Evolutionary conservation across 1,140 invertebrate species (phyloP).

Genomic region (Acromyrmex echinatior): DNA sequence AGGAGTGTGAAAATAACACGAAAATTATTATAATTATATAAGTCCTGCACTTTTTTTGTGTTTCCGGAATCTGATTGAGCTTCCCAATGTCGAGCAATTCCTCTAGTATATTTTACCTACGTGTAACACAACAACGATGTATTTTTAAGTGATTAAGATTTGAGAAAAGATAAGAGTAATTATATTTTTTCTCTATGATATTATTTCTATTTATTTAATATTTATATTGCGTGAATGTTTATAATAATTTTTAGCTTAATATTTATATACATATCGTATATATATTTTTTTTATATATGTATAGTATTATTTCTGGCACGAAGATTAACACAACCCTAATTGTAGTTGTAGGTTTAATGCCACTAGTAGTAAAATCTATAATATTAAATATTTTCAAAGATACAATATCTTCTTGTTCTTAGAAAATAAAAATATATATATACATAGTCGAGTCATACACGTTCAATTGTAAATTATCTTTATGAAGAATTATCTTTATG

Average conservation of each 20-base stretch:
- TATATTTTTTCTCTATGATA: slow-evolving; percentile 23
- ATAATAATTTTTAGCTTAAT: slow-evolving; percentile 34
- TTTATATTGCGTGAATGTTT: slow-evolving; percentile 20
- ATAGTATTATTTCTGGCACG: slow-evolving; percentile 14
- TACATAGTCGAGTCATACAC: slow-evolving; percentile 59
- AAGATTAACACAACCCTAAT: slow-evolving; percentile 62
- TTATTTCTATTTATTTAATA: slow-evolving; percentile 43
- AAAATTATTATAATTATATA: slow-evolving; percentile 26
- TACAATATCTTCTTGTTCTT: slow-evolving; percentile 52
- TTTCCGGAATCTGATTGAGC: slow-evolving; percentile 39
- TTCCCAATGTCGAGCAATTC: slow-evolving; percentile 47
- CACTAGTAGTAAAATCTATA: slow-evolving; percentile 56
- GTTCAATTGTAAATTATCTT: slow-evolving; percentile 75
- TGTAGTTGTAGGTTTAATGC: slow-evolving; percentile 41
- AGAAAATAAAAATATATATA: slow-evolving; percentile 50
- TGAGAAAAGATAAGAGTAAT: not conserved
- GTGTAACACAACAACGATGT: slow-evolving; percentile 49
- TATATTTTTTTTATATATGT: not conserved
- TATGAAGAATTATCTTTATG: slow-evolving; percentile 72
- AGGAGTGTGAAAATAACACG: slow-evolving; percentile 70
- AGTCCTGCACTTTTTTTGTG: slow-evolving; percentile 45
- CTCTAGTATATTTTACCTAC: slow-evolving; percentile 13
- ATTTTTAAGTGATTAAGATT: slow-evolving; percentile 64
- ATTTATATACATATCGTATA: slow-evolving; percentile 1
- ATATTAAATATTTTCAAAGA: slow-evolving; percentile 38